These are phyloP conservation scores for Torymus auratus DNA, from an alignment of 2,888 invertebrate genomes.

Conservation along the genomic window DNA sequence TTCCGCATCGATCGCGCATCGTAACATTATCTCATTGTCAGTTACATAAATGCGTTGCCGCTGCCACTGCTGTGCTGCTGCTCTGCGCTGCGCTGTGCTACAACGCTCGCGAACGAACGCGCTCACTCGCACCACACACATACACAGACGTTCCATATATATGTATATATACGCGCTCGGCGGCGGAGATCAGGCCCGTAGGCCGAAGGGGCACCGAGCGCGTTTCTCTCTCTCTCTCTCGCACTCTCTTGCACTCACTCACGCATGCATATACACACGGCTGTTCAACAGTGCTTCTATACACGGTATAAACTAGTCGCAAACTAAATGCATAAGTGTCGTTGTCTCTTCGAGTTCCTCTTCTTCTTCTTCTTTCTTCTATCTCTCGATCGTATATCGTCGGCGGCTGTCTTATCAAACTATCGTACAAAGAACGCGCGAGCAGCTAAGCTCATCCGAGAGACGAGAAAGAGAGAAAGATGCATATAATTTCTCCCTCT, in stretches of 20 bases:
- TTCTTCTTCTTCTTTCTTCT: not conserved
- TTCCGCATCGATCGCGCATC: slow-evolving; percentile 54
- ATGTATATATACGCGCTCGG: slow-evolving; percentile 24
- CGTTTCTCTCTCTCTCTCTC: not conserved
- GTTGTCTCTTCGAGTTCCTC: slow-evolving; percentile 45
- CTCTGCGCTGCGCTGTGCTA: not conserved
- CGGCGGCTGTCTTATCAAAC: too few relatives aligned
- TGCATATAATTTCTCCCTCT: too few relatives aligned
- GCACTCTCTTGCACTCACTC: not conserved
- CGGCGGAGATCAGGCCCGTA: slow-evolving; percentile 53
- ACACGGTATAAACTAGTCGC: slow-evolving; percentile 21
- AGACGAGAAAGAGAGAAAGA: too few relatives aligned
- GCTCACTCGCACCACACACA: too few relatives aligned
- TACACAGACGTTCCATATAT: too few relatives aligned
- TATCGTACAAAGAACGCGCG: too few relatives aligned
- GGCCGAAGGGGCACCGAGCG: slow-evolving; percentile 50
- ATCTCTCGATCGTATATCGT: too few relatives aligned
- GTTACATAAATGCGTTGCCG: slow-evolving; percentile 48
- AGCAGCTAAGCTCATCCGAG: too few relatives aligned
- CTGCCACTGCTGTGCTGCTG: not conserved
- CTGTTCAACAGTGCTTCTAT: too few relatives aligned
- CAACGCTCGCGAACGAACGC: slow-evolving; percentile 9
- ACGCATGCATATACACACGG: too few relatives aligned
- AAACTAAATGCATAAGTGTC: slow-evolving; percentile 39
- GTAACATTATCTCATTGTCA: slow-evolving; percentile 53